Percentiles rank a stretch among this genome's conserved stretches.
phyloP scores from a whole-genome alignment of 2,888 invertebrate species.

The Therioaphis trifolii region DNA sequence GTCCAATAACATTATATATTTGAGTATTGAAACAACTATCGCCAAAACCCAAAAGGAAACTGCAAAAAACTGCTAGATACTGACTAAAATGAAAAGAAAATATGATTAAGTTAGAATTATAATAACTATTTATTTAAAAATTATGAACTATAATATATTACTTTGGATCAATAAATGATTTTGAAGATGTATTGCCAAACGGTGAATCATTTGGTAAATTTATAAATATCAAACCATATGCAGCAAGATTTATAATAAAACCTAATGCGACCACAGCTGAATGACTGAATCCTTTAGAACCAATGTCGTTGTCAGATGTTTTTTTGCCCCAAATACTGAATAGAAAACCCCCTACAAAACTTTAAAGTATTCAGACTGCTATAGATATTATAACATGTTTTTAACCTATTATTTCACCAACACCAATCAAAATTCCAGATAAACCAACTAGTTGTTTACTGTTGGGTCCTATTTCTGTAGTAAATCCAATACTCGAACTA shows the following conservation, averaged over 20 bases:
- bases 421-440: conserved; percentile 92
- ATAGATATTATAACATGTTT: conserved; percentile 53
- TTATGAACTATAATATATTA: conserved; percentile 64
- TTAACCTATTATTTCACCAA: conserved; percentile 91
- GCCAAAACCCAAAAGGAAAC: conserved; percentile 92
- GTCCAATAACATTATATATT: conserved; percentile 91
- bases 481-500: conserved; percentile 91
- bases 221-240: conserved; percentile 87
- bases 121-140: neutral
- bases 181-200: conserved; percentile 74
- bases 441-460: conserved; percentile 90
- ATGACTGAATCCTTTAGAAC: conserved; percentile 77
- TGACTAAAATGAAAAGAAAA: conserved; percentile 69
- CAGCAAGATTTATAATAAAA: conserved; percentile 83
- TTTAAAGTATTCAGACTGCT: conserved; percentile 18
- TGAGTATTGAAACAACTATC: conserved; percentile 99
- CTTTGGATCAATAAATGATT: conserved; percentile 73
- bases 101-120: neutral
- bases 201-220: conserved; percentile 88
- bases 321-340: conserved; percentile 93
- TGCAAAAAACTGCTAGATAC: conserved; percentile 84
- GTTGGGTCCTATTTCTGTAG: conserved; percentile 78
- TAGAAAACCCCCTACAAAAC: conserved; percentile 79
- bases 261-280: conserved; percentile 92
- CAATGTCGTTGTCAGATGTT: conserved; percentile 73